Conservation (phyloP, 2,113 vertebrate genomes). For the Aptenodytes forsteri region DNA sequence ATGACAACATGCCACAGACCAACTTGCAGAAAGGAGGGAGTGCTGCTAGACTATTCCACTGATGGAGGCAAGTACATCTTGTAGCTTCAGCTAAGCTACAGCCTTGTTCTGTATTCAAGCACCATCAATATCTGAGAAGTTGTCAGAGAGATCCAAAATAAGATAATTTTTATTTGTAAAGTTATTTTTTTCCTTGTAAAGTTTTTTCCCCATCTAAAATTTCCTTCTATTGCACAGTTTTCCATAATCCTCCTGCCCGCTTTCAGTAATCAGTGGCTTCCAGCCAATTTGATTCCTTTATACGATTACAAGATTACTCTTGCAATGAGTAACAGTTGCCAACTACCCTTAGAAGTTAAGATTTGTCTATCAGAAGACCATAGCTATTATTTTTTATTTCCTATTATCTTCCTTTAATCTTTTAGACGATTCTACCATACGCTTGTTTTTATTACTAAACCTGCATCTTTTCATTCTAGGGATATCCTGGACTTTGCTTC, state of each 20-base stretch:
- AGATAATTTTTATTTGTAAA: neutral
- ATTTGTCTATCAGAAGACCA: neutral
- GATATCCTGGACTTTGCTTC: slow-evolving; percentile 93
- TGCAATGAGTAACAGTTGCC: neutral
- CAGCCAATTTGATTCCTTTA: neutral
- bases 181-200: neutral
- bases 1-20: slow-evolving; percentile 94
- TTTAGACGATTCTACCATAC: neutral
- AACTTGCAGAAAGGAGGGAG: slow-evolving; percentile 93
- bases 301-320: neutral
- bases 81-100: neutral
- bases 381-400: neutral
- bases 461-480: slow-evolving; percentile 70
- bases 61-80: slow-evolving; percentile 85
- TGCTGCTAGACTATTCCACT: slow-evolving; percentile 92
- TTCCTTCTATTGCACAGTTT: neutral
- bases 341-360: neutral
- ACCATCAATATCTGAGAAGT: neutral
- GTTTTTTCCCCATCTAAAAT: neutral
- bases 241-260: neutral
- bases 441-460: neutral
- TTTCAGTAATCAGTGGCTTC: neutral
- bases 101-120: neutral
- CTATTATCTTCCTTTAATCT: neutral
- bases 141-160: neutral